Base-by-base conservation (phyloP, 2,888 invertebrate genomes). In the Tachina fera region DNA sequence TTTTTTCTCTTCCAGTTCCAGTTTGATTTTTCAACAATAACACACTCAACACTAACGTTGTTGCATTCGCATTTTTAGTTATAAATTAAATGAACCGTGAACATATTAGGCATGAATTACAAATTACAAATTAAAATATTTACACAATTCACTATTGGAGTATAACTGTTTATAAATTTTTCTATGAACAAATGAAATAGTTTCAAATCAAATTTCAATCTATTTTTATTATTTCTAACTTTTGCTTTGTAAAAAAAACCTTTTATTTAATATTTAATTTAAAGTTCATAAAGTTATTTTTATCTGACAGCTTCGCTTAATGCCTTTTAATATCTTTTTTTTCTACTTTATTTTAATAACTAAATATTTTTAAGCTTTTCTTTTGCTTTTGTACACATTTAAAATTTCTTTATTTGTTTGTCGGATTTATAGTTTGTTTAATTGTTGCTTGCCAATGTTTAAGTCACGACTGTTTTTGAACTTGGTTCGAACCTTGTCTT, bases 401-500 rank as follows among this genome's bases (percentile, higher is more conserved):
- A 58, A 16, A 58, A 63, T 31, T 72, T 71, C 39, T 71, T 10
- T 53, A 53, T 8, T 75, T 53, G 1, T 45, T 58, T 63, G n/a
- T 63, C 70, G 41, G 19, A 49, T 49, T 71, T 70, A 11, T 68
- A 56, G 53, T 70, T 68, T 61, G 53, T 70, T 43, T 49, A 87
- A 56, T 76, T 83, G 88, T 89, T 81, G 80, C 90, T 81, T 88
- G 87, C 43, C 89, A 82, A 87, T 88, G 90, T 88, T 90, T 88
- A 79, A 87, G 88, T 88, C 87, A 88, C 88, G 89, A 90, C 90
- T 90, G 90, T 89, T 89, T 88, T 89, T 88, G 89, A 89, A 88
- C 89, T 88, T 87, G 88, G 88, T 87, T 89, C 88, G 87, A 87
- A 89, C 89, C 89, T 90, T 90, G 90, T 89, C 89, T 90, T 90